Base-by-base conservation (phyloP, 1,140 invertebrate genomes). In the Mycetomoellerius zeteki region DNA sequence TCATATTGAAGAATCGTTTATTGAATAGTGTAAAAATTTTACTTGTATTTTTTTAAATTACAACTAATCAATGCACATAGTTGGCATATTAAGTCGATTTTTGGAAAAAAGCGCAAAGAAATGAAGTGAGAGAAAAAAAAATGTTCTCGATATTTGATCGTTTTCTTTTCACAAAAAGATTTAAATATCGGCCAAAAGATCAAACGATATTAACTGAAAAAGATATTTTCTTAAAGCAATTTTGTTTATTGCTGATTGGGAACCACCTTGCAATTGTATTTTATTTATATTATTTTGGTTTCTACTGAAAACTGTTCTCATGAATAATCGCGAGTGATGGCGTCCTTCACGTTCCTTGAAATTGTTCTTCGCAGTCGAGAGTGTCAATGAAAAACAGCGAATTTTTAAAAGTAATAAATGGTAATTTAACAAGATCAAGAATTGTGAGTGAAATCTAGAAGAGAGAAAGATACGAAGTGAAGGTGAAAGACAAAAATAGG, bases 401-500 rank as follows among this genome's bases (percentile, higher is more conserved):
- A 50, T 58, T 60, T 82, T 65, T 52, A 52, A 43, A 43, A 86
- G 65, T 56, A 56, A 56, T 75, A 86, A 88, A 89, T 86, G 90
- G 81, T 90, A 81, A 91, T 81, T 62, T 89, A 89, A 37, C 27
- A n/a, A 24, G 21, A 72, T 7, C 27, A 3, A n/a, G 6, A 7
- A 50, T 19, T 24, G 54, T 80, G 75, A 37, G 60, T 60, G 86
- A 52, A 54, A 71, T 71, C 24, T 12, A 24, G 73, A 81, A 69
- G 19, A 67, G 27, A 43, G 30, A 24, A 43, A 37, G 47, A 86
- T 14, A 37, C 10, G 16, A 19, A 16, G 12, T 12, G 43, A n/a
- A 30, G 10, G 14, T 21, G 27, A 24, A 47, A 21, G 14, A 54
- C 14, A 37, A 27, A 50, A 65, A 24, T 37, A 43, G 12, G 21